Conservation (phyloP, 2,113 vertebrate species). For the Podarcis muralis region DNA sequence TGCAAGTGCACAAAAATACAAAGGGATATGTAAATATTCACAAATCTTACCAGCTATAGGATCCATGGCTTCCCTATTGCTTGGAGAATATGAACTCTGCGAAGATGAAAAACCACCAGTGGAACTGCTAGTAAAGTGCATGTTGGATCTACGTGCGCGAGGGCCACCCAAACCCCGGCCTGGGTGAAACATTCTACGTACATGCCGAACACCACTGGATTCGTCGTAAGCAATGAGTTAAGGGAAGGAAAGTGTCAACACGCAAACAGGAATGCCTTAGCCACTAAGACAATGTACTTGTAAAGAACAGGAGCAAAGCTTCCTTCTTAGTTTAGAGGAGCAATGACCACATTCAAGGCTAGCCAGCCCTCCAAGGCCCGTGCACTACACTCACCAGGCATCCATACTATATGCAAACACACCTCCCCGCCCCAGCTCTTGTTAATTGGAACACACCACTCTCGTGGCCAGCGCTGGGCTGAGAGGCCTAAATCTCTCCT, state of each 20-base stretch:
- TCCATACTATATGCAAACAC: no score
- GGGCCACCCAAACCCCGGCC: slow-evolving; percentile 94
- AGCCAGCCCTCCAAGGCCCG: no score
- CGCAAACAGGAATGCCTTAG: not conserved
- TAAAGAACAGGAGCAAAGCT: no score
- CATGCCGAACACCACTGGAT: slow-evolving; percentile 97
- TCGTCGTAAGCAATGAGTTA: slow-evolving; percentile 88
- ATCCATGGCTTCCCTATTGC: slow-evolving; percentile 99
- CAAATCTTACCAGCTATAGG: slow-evolving; percentile 93
- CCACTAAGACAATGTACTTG: no score
- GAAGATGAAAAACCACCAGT: slow-evolving; percentile 94
- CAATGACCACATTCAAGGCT: no score
- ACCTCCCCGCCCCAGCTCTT: no score
- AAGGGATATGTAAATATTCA: fast-evolving
- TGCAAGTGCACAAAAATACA: not conserved
- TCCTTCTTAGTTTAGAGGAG: not conserved
- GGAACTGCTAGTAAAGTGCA: slow-evolving; percentile 99
- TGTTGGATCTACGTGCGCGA: slow-evolving; percentile 97
- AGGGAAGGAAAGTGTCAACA: slow-evolving; percentile 64
- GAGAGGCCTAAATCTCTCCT: no score
- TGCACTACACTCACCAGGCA: no score
- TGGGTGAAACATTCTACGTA: slow-evolving; percentile 99
- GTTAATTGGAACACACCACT: no score
- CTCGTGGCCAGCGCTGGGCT: no score
- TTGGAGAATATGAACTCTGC: slow-evolving; percentile 98